Conservation (phyloP, 2,888 invertebrate genomes). For the Malacosoma neustria region DNA sequence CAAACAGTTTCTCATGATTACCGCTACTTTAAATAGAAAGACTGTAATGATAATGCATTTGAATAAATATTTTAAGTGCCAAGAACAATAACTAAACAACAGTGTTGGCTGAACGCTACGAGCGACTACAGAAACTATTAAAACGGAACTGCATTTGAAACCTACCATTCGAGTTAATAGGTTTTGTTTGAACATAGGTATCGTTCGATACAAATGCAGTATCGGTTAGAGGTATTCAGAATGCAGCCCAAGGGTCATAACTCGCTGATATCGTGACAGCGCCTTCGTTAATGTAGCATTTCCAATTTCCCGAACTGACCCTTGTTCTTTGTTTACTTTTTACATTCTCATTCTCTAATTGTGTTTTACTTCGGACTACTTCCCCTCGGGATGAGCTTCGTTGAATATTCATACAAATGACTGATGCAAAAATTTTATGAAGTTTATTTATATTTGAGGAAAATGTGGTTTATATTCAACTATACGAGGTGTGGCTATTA, state of each 20-base stretch:
- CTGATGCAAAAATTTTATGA: too few relatives aligned
- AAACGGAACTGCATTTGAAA: conserved; percentile 20
- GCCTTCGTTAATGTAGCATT: conserved; percentile 52
- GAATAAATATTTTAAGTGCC: not conserved
- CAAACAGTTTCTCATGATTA: not conserved
- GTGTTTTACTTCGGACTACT: conserved; percentile 39
- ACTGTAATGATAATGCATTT: not conserved
- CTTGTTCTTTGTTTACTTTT: conserved; percentile 40
- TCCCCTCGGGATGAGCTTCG: conserved; percentile 19
- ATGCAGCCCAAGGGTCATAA: conserved; percentile 35
- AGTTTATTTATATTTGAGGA: too few relatives aligned
- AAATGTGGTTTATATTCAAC: too few relatives aligned
- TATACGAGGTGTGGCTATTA: too few relatives aligned
- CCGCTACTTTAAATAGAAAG: too few relatives aligned
- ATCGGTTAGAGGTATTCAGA: conserved; percentile 8
- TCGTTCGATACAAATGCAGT: not conserved
- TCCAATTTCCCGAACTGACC: conserved; percentile 58
- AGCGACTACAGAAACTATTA: conserved; percentile 10
- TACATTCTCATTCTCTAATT: conserved; percentile 65
- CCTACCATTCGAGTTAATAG: conserved; percentile 24
- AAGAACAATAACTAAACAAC: conserved; percentile 2
- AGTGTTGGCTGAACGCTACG: not conserved
- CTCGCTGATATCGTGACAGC: conserved; percentile 50
- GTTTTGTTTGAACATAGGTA: conserved; percentile 19
- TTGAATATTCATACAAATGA: conserved; percentile 36